Evolutionary conservation across 2,113 vertebrate species (phyloP).

Genomic region (Rhodinocichla rosea): DNA sequence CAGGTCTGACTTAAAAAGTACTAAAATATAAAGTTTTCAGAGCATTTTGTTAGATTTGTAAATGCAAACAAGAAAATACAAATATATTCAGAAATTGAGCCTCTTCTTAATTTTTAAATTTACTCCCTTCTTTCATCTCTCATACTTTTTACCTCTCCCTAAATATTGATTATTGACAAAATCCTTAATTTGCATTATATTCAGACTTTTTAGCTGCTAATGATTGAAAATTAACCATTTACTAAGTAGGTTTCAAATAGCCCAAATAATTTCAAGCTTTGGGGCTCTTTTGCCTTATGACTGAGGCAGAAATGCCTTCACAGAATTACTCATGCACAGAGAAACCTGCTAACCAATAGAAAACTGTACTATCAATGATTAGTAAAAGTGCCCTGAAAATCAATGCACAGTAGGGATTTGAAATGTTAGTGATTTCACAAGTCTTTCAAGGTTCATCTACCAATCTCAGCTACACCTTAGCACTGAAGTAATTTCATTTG

Average conservation of each 20-base stretch:
- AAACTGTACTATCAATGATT: background rate
- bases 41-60: background rate
- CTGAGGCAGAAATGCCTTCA: background rate
- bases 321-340: background rate
- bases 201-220: background rate
- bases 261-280: background rate
- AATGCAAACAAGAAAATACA: background rate
- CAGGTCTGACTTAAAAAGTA: background rate
- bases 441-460: background rate
- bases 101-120: background rate
- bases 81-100: background rate
- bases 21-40: background rate
- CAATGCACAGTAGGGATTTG: background rate
- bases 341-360: background rate
- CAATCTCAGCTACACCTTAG: background rate
- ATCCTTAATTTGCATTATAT: background rate
- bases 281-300: background rate
- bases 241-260: background rate
- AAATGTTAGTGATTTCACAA: background rate
- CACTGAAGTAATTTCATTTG: background rate
- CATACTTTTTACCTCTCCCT: background rate
- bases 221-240: background rate
- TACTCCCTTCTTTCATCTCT: background rate
- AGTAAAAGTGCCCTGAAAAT: constrained; percentile 28
- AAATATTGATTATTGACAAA: background rate